Evolutionary conservation across 23 tunicate genomes (phyloP), one percentile per base, ranked within the genome.

Genomic region (Styela plicata): DNA sequence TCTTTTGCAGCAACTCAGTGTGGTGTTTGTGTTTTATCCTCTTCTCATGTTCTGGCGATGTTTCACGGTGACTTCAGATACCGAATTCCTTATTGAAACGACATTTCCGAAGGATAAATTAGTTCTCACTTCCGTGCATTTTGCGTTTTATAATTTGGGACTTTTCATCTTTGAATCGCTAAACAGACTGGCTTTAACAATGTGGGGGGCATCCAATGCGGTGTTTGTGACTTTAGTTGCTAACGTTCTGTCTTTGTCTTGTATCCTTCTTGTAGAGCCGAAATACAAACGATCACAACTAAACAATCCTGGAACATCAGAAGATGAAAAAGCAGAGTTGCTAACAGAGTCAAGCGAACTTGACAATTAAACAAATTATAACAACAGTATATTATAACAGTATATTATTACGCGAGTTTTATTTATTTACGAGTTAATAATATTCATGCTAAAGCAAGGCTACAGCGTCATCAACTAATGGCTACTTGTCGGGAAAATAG

Each of bases 81-180:
- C 33, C 21, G 79, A 74, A 31, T 74, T 74, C 69, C 79, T 74
- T 23, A 1, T 34, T 19, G 79, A 74, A 74, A 53, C 33, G 21
- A 74, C 79, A 19, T 74, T 31, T 34, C 79, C 79, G 24, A 1
- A 18, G 52, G 57, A 74, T 33, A 74, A 74, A 31, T 22, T 33
- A 31, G 53, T 74, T 24, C 24, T 74, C 21, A 25, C 52, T 18
- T 74, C 79, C 0, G 21, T 74, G 16, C 53, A 31, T 24, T 31
- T 31, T 74, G 1, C 79, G 53, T 74, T 74, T 34, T 74, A 31
- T 24, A 74, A 34, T 24, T 33, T 74, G 19, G 79, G 34, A 0
- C 22, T 74, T 19, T 74, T 74, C 23, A 33, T 74, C 19, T 31
- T 33, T 34, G 23, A 23, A 24, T 25, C 34, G n/a, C 52, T 74